These are phyloP conservation scores for Philhelius pedissequus DNA, from an alignment of 2,888 invertebrate genomes.

Conservation along the genomic window DNA sequence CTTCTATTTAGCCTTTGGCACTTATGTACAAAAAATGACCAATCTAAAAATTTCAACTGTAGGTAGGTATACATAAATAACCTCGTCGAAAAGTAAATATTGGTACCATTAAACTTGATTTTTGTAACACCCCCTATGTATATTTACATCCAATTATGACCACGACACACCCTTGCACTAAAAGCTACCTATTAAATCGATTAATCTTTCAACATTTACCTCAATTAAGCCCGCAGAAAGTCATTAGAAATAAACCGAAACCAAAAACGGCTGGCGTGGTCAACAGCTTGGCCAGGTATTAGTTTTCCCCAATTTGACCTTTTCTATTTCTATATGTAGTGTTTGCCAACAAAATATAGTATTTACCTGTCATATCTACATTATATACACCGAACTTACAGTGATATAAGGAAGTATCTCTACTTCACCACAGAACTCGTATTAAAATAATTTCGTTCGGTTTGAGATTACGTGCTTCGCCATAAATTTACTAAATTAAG, in stretches of 20 bases:
- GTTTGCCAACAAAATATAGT: background rate
- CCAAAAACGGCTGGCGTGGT: background rate
- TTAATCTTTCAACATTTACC: slow-evolving; percentile 36
- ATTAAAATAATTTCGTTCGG: background rate
- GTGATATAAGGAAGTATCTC: slow-evolving; percentile 1
- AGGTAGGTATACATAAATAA: too few relatives aligned
- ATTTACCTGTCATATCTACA: background rate
- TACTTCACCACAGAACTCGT: background rate
- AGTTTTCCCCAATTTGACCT: background rate
- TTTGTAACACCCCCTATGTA: background rate
- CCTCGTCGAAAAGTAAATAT: too few relatives aligned
- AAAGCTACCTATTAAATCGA: slow-evolving; percentile 11
- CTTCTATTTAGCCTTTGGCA: too few relatives aligned
- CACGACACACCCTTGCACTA: background rate
- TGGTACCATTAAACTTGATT: background rate
- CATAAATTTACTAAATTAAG: background rate
- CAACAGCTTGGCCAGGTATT: background rate
- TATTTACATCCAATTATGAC: background rate
- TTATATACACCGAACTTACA: background rate
- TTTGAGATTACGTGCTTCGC: background rate
- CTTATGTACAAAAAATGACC: too few relatives aligned
- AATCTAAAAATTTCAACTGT: too few relatives aligned
- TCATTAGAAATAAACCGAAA: background rate
- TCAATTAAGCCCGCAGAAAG: slow-evolving; percentile 20
- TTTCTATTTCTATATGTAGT: background rate